phyloP scores from a whole-genome alignment of 2,113 vertebrate species.

The Nothoprocta perdicaria region DNA sequence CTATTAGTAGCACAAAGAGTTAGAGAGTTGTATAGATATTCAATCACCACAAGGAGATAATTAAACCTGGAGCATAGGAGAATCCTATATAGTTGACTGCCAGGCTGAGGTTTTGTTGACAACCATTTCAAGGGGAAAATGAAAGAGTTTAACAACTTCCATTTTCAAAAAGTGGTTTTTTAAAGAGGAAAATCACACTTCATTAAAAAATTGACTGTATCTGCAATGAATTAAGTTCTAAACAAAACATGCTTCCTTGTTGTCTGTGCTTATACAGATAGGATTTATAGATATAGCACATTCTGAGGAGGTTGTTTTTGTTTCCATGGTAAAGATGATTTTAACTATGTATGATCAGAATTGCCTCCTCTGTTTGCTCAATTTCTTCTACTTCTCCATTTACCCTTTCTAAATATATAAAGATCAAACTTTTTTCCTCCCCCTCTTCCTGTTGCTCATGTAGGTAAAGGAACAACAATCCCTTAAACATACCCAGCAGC shows the following conservation, averaged over 20 bases:
- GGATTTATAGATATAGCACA: slow-evolving; percentile 4
- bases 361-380: slow-evolving; percentile 42
- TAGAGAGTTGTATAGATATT: not conserved
- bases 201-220: slow-evolving; percentile 1
- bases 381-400: slow-evolving; percentile 34
- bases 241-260: not conserved
- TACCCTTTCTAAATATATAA: slow-evolving; percentile 27
- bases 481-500: not conserved
- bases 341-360: slow-evolving; percentile 39
- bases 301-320: slow-evolving; percentile 34
- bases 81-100: slow-evolving; percentile 9
- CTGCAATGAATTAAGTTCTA: not conserved
- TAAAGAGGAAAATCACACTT: not conserved
- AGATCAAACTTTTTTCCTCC: not conserved
- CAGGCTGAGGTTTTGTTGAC: slow-evolving; percentile 13
- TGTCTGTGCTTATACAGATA: not conserved
- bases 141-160: slow-evolving; percentile 20
- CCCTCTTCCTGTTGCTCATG: slow-evolving; percentile 14
- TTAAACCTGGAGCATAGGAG: not conserved
- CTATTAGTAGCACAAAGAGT: not conserved
- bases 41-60: not conserved
- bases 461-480: not conserved
- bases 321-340: slow-evolving; percentile 61
- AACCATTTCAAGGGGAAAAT: slow-evolving; percentile 17
- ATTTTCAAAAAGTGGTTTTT: slow-evolving; percentile 39